Conservation (phyloP, 1,140 invertebrate species). For the Stegodyphus mimosarum region DNA sequence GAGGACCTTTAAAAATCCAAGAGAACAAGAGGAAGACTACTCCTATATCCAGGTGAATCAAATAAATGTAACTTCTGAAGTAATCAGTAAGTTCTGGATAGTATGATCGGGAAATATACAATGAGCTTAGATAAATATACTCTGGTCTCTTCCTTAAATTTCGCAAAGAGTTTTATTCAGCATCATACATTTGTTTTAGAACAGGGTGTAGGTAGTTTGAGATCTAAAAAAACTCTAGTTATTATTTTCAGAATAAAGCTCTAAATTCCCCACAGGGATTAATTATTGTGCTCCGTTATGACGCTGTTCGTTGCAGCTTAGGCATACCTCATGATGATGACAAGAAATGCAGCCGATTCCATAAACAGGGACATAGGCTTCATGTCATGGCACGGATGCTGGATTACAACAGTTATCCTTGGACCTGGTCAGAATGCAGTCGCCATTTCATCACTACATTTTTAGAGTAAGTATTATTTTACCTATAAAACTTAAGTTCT, state of each 20-base stretch:
- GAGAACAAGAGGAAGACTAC: no score
- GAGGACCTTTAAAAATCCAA: no score
- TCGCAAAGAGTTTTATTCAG: no score
- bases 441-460: conserved; percentile 85
- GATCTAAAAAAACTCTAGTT: background rate
- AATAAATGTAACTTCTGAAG: no score
- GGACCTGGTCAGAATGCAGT: conserved; percentile 91
- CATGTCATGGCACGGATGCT: conserved; percentile 87
- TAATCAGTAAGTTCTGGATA: no score
- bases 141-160: no score
- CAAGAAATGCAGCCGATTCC: conserved; percentile 74
- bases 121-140: no score
- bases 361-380: conserved; percentile 65
- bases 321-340: conserved; percentile 90
- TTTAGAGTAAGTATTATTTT: conserved; percentile 80
- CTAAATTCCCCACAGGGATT: background rate
- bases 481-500: no score
- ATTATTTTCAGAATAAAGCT: background rate
- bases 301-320: conserved; percentile 71
- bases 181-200: background rate
- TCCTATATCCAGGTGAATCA: no score
- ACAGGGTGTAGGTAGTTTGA: background rate
- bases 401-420: conserved; percentile 86
- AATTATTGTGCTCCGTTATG: background rate
- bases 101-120: no score